phyloP scores from a whole-genome alignment of 2,888 invertebrate genomes.

The Archips xylosteana region DNA sequence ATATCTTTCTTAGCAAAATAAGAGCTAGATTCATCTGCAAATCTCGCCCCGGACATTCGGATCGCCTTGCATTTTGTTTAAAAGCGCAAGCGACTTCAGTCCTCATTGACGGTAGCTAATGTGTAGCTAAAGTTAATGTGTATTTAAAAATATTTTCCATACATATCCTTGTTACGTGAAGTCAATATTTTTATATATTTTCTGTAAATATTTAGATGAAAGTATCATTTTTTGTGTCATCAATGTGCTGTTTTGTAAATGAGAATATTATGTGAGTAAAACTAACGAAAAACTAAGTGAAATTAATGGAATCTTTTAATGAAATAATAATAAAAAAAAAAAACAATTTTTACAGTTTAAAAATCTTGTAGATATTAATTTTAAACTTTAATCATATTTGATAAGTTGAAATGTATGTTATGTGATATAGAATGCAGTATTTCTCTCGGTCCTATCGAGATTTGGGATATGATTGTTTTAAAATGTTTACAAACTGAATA shows the following conservation, averaged over 20 bases:
- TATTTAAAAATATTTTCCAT: constrained; percentile 41
- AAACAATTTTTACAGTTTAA: constrained; percentile 30
- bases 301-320: not conserved
- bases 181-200: constrained; percentile 43
- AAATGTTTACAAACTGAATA: not conserved
- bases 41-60: not conserved
- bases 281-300: constrained; percentile 3
- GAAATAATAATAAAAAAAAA: constrained; percentile 13
- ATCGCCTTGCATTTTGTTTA: constrained; percentile 15
- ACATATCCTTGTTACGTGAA: constrained; percentile 44
- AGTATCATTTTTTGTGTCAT: constrained; percentile 32
- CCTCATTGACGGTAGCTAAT: constrained; percentile 24
- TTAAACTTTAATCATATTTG: constrained; percentile 27
- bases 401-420: constrained; percentile 44
- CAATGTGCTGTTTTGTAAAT: constrained; percentile 22
- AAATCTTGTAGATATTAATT: constrained; percentile 27
- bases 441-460: constrained; percentile 42
- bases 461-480: constrained; percentile 28
- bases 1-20: constrained; percentile 5
- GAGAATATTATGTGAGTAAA: constrained; percentile 19
- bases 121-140: too few species aligned
- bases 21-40: not conserved
- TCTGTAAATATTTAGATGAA: constrained; percentile 40
- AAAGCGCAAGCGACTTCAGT: constrained; percentile 9
- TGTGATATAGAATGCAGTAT: constrained; percentile 53